phyloP scores from a whole-genome alignment of 1,140 invertebrate genomes.

The Mycetomoellerius zeteki region DNA sequence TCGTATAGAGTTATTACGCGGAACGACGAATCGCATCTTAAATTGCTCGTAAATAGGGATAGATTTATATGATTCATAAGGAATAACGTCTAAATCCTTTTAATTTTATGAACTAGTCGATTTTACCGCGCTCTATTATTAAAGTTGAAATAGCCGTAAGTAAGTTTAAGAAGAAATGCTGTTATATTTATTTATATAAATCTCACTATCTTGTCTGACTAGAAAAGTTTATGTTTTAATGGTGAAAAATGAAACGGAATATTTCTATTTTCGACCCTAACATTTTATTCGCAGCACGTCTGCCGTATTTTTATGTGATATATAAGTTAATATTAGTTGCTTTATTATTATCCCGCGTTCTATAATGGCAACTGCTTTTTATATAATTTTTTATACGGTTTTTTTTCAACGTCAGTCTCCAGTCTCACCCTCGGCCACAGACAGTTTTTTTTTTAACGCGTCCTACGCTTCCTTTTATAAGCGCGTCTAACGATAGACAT shows the following conservation, averaged over 20 bases:
- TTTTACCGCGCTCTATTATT: background rate
- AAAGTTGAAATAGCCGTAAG: background rate
- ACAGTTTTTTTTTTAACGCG: conserved; percentile 59
- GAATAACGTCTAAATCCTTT: background rate
- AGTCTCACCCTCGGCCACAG: conserved; percentile 61
- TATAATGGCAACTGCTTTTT: conserved; percentile 57
- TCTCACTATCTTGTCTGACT: background rate
- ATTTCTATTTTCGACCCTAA: conserved; percentile 24
- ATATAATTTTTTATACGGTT: conserved; percentile 56
- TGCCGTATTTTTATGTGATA: conserved; percentile 35
- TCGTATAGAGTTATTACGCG: conserved; percentile 51
- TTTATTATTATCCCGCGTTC: conserved; percentile 62
- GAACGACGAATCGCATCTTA: conserved; percentile 58
- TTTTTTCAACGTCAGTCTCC: conserved; percentile 61
- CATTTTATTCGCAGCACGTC: conserved; percentile 24
- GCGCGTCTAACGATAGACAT: conserved; percentile 57
- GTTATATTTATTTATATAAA: background rate
- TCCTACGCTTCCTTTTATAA: conserved; percentile 57
- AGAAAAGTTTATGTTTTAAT: background rate
- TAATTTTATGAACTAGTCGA: background rate
- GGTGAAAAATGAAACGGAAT: background rate
- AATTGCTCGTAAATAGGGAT: conserved; percentile 34
- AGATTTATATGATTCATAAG: background rate
- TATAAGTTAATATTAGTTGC: conserved; percentile 43
- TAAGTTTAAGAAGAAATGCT: background rate